These are phyloP conservation scores for Paragorgia papillata DNA, from an alignment of 92 coral and sea anemone species.

Conservation along the genomic window DNA sequence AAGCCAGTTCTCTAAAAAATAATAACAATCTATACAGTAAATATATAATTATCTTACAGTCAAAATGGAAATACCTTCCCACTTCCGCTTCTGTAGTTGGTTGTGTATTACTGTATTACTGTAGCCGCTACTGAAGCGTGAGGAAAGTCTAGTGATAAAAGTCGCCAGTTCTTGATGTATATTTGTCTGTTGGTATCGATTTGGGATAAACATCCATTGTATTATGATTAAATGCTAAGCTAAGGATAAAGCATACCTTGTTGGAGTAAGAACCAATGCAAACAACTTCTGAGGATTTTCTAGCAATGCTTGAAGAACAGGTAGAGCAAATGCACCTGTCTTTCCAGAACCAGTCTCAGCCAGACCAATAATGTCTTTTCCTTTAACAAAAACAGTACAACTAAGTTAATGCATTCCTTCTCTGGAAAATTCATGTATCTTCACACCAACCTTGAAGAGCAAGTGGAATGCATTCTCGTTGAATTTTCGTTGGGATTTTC, in stretches of 20 bases:
- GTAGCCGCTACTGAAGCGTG: too few relatives aligned
- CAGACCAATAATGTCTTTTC: constrained; percentile 94
- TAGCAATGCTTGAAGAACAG: constrained; percentile 83
- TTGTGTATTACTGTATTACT: too few relatives aligned
- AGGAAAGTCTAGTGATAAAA: too few relatives aligned
- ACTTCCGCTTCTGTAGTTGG: too few relatives aligned
- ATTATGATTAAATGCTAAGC: too few relatives aligned
- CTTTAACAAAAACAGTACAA: constrained; percentile 53
- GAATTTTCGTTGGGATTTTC: constrained; percentile 88
- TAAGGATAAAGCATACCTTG: constrained; percentile 57
- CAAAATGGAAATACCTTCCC: too few relatives aligned
- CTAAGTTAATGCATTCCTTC: too few relatives aligned
- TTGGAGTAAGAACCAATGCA: constrained; percentile 91
- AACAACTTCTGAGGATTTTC: constrained; percentile 88
- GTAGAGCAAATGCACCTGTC: constrained; percentile 98
- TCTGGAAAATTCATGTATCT: not conserved
- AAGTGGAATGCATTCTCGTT: constrained; percentile 87
- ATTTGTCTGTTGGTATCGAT: too few relatives aligned
- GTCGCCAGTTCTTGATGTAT: too few relatives aligned
- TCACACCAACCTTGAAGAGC: constrained; percentile 79
- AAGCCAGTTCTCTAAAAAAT: constrained; percentile 81
- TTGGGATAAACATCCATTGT: too few relatives aligned
- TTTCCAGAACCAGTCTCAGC: constrained; percentile 99
- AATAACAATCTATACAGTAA: not conserved
- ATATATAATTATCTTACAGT: not conserved